Conservation (phyloP, 2,888 invertebrate genomes). For the Smittia sp. region DNA sequence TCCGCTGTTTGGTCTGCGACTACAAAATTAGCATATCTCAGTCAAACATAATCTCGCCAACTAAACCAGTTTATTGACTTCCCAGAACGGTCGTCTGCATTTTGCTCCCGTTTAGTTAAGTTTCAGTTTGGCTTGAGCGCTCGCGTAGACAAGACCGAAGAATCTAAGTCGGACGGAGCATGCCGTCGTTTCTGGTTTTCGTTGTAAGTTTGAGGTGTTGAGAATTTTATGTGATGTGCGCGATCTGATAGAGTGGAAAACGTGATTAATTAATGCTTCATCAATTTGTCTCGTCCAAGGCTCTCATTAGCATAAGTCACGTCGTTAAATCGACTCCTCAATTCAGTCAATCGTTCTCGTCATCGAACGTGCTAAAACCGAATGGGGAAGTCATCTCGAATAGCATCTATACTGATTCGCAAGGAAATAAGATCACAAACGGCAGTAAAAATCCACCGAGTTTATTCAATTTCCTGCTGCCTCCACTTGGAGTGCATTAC, state of each 20-base stretch:
- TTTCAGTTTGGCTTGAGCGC: background rate
- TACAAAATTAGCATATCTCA: no score
- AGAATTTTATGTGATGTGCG: background rate
- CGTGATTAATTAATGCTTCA: background rate
- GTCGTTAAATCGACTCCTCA: background rate
- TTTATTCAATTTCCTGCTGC: background rate
- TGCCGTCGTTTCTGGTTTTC: background rate
- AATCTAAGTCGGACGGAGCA: background rate
- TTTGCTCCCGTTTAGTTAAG: background rate
- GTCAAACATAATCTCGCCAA: no score
- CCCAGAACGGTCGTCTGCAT: no score
- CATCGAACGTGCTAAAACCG: background rate
- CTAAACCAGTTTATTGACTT: no score
- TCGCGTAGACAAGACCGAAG: background rate
- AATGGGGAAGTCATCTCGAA: slow-evolving; percentile 4
- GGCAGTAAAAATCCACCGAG: background rate
- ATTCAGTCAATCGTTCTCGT: slow-evolving; percentile 8
- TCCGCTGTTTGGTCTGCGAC: no score
- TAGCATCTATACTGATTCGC: background rate
- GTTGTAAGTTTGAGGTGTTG: background rate
- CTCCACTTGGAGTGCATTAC: background rate
- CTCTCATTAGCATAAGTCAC: background rate
- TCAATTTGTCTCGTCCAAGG: background rate
- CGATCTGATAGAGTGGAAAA: no score
- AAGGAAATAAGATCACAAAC: background rate